phyloP scores from a whole-genome alignment of 2,797 vertebrate genomes.

The Cyclura pinguis region DNA sequence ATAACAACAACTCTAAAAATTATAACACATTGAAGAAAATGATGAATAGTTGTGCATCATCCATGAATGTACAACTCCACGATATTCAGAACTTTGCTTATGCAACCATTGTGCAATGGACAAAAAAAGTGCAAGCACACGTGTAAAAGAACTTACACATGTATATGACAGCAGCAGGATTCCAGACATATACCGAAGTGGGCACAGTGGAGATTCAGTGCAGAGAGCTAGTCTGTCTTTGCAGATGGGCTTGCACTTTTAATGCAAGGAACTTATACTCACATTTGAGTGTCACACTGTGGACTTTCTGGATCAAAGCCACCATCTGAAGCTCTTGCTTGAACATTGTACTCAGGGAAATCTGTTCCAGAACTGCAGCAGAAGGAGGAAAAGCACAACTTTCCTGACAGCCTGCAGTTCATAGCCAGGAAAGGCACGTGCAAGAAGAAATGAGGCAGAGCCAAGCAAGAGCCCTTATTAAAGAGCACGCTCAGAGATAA shows the following conservation, averaged over 20 bases:
- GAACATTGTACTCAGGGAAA: slow-evolving; percentile 1
- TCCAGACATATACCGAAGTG: background rate
- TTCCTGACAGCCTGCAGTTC: slow-evolving; percentile 23
- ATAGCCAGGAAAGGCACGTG: slow-evolving; percentile 46
- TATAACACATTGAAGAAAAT: too few species aligned
- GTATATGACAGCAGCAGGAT: too few species aligned
- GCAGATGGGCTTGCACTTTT: background rate
- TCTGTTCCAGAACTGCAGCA: slow-evolving; percentile 5
- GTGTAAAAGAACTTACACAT: too few species aligned
- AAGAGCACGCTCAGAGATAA: slow-evolving; percentile 67
- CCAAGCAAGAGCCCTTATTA: slow-evolving; percentile 56
- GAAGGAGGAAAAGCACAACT: slow-evolving; percentile 47
- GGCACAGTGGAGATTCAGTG: background rate
- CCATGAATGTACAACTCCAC: too few species aligned
- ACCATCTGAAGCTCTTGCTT: background rate
- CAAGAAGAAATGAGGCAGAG: slow-evolving; percentile 44
- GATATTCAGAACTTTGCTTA: too few species aligned
- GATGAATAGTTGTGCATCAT: too few species aligned
- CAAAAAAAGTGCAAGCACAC: too few species aligned
- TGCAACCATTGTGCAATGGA: too few species aligned
- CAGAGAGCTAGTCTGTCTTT: background rate
- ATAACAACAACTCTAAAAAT: too few species aligned
- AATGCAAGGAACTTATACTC: background rate
- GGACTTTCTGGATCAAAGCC: slow-evolving; percentile 1
- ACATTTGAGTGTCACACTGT: background rate